A percentile compares a stretch with the other conserved stretches of the same genome.
Evolutionary conservation across 2,113 vertebrate genomes (phyloP).

Genomic region (Malurus alboscapulatus): DNA sequence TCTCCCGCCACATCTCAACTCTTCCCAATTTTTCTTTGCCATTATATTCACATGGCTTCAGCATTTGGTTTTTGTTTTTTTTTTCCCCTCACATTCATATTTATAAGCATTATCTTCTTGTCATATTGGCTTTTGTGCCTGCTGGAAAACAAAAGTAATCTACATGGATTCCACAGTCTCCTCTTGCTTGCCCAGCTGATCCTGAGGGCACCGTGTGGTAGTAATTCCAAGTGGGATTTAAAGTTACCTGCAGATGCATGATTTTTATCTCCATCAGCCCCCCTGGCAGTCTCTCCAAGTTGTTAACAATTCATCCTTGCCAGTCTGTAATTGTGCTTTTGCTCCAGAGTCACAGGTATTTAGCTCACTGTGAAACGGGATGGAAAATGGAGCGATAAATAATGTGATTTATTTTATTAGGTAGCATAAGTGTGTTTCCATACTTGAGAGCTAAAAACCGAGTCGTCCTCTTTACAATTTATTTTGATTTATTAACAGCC

Average conservation of each 20-base stretch:
- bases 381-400: slow-evolving; percentile 19
- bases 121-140: not conserved
- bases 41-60: not conserved
- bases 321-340: slow-evolving; percentile 32
- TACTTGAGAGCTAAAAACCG: not conserved
- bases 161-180: not conserved
- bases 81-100: not conserved
- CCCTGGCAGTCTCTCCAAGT: not conserved
- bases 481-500: not conserved
- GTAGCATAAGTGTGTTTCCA: not conserved
- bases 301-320: slow-evolving; percentile 34
- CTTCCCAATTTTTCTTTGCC: not conserved
- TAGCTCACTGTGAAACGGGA: not conserved
- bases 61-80: not conserved
- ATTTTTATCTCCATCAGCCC: slow-evolving; percentile 1
- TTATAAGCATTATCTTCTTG: not conserved
- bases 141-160: slow-evolving; percentile 7
- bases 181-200: not conserved
- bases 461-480: not conserved
- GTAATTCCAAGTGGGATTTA: slow-evolving; percentile 32
- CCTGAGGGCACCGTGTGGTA: not conserved
- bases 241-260: slow-evolving; percentile 36
- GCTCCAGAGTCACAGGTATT: slow-evolving; percentile 12
- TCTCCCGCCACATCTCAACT: not conserved
- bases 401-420: slow-evolving; percentile 25